phyloP scores from a whole-genome alignment of 2,797 vertebrate species.

The Liasis olivaceus region DNA sequence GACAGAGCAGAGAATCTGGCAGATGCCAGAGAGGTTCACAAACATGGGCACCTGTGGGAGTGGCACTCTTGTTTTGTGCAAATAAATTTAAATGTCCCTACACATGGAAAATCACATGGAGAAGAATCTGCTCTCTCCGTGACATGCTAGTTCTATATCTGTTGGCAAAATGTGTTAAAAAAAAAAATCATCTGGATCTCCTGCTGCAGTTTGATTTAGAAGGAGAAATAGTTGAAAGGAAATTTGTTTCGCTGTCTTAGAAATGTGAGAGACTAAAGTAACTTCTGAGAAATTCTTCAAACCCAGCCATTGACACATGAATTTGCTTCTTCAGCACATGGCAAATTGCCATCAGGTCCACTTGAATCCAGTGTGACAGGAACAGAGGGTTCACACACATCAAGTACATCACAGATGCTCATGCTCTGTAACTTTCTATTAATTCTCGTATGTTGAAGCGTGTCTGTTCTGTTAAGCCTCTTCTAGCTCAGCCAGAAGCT shows the following conservation, averaged over 20 bases:
- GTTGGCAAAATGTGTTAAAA: not conserved
- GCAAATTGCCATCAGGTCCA: not conserved
- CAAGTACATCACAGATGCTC: not conserved
- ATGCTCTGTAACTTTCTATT: not conserved
- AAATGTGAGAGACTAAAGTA: not conserved
- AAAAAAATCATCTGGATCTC: not conserved
- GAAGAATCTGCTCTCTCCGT: not conserved
- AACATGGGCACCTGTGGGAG: too few species aligned
- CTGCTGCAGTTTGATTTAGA: not conserved
- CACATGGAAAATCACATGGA: not conserved
- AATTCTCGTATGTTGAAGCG: not conserved
- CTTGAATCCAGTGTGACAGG: not conserved
- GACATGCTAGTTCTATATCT: not conserved
- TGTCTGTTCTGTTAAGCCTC: constrained; percentile 5
- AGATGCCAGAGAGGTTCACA: too few species aligned
- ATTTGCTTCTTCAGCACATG: not conserved
- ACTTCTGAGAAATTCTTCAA: not conserved
- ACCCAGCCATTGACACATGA: not conserved
- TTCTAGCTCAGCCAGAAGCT: constrained; percentile 7
- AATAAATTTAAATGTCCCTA: not conserved
- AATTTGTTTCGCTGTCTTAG: not conserved
- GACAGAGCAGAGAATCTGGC: too few species aligned
- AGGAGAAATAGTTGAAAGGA: not conserved
- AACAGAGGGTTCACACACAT: not conserved
- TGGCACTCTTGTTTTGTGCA: not conserved